Base-by-base conservation (phyloP, 2,888 invertebrate genomes). In the Diogma glabrata region DNA sequence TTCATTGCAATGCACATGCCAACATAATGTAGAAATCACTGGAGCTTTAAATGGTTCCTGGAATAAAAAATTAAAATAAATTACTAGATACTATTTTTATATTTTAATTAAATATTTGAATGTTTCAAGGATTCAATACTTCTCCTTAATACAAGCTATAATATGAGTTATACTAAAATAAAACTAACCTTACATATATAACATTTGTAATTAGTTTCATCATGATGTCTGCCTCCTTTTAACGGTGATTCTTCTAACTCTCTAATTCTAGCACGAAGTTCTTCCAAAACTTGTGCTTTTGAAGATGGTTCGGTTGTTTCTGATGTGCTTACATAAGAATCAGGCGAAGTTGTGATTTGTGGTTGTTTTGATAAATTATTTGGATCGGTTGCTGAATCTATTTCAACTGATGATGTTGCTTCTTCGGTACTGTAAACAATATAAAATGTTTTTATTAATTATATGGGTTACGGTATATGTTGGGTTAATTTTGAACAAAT, bases 171-270 rank as follows among this genome's bases (percentile, higher is more conserved):
- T 28, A 48, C n/a, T 12, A 47, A 19, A 30, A 17, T 30, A 33
- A 47, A 59, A 66, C 72, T 73, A 72, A 83, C 83, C 80, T 82
- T 77, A 70, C 84, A 84, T 66, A 84, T 83, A 65, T 83, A 75
- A 73, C 84, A 84, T 67, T 81, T 81, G 67, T 78, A 77, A 63
- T 72, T 72, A 58, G 77, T 75, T 63, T 76, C 77, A 58, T 71
- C 66, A 62, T 72, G 61, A 14, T 62, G 61, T 46, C 59, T 62
- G n/a, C 28, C 46, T 2, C 17, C 48, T 33, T 53, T 53, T 9
- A 53, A 51, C 59, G 61, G 20, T 60, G 60, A 52, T 68, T 67
- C 70, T 62, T 77, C 79, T 52, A 77, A 63, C 60, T 78, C 75
- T 57, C 74, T 70, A 54, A 78, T 75, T 59, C 74, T 70, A 58